Evolutionary conservation across 2,113 vertebrate genomes (phyloP).

Genomic region (Macrotus californicus): DNA sequence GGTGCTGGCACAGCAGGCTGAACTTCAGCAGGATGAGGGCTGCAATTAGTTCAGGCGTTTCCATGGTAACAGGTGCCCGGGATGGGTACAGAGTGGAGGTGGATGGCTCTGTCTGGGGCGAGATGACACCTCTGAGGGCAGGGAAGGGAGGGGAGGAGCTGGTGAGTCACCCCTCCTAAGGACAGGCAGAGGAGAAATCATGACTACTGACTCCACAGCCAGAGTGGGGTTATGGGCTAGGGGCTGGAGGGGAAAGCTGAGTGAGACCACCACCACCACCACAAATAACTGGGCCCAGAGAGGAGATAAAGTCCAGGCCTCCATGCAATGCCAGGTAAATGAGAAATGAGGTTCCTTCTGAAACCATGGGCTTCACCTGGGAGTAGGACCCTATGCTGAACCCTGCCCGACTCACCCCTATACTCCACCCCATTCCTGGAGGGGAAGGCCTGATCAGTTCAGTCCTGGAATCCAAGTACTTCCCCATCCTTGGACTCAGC

Average conservation of each 20-base stretch:
- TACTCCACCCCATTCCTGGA: not conserved
- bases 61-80: constrained; percentile 59
- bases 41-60: constrained; percentile 68
- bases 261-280: not conserved
- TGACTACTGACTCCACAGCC: constrained; percentile 42
- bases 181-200: constrained; percentile 58
- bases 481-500: not conserved
- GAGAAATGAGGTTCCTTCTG: not conserved
- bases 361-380: not conserved
- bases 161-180: constrained; percentile 66
- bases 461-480: not conserved
- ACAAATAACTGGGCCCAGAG: not conserved
- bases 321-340: not conserved
- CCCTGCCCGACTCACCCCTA: no score
- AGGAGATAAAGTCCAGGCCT: not conserved
- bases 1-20: constrained; percentile 38
- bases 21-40: constrained; percentile 56
- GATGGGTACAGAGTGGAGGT: constrained; percentile 62
- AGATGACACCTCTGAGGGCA: constrained; percentile 61
- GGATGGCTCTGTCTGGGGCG: constrained; percentile 61
- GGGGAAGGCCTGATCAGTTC: not conserved
- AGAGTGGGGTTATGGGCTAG: not conserved
- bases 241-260: not conserved
- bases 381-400: not conserved
- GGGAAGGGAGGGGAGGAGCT: constrained; percentile 55